Base-by-base conservation (phyloP, 2,888 invertebrate genomes). In the Cryptocephalus moraei region DNA sequence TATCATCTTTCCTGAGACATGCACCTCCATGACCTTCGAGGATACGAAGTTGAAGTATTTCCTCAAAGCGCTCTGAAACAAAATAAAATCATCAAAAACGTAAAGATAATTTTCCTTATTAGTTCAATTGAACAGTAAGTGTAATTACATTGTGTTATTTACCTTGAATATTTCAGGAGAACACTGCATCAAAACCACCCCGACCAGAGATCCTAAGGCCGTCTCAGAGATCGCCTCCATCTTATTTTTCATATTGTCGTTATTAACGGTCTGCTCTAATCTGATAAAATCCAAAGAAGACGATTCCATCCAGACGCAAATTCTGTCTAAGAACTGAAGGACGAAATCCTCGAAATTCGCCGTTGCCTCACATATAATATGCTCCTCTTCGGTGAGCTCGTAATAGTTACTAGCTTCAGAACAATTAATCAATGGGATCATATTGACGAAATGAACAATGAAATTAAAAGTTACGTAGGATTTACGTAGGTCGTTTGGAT, bases 261-360 rank as follows among this genome's bases (percentile, higher is more conserved):
- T 60, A 1, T 73, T 69, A 47, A 78, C 77, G 49, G 75, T 75
- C 42, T 78, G 77, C 59, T 86, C 84, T 57, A 82, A 70, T 36
- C 85, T 72, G 0, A 81, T 80, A 48, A 79, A 79, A 59, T 86
- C 86, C 49, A 82, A 68, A 0, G 81, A 76, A 57, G 81, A 82
- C 1, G 82, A 83, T 56, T 87, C 86, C 36, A 87, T 81, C 51
- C 86, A 77, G 1, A 73, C 66, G 61, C 86, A 84, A 50, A 86
- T 73, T 61, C 84, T 80, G 61, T 92, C 91, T 56, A 94, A 71
- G 62, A 91, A 87, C 61, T 91, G 84, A 2, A 91, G 69, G 1
- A 93, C 81, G 62, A 94, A 93, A 64, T 92, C 91, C 70, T 94
- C 92, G 58, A 93, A 83, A 56, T 84, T 83, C 1, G 90, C 88